phyloP scores from a whole-genome alignment of 1,140 invertebrate species.

The Augochlora pura region DNA sequence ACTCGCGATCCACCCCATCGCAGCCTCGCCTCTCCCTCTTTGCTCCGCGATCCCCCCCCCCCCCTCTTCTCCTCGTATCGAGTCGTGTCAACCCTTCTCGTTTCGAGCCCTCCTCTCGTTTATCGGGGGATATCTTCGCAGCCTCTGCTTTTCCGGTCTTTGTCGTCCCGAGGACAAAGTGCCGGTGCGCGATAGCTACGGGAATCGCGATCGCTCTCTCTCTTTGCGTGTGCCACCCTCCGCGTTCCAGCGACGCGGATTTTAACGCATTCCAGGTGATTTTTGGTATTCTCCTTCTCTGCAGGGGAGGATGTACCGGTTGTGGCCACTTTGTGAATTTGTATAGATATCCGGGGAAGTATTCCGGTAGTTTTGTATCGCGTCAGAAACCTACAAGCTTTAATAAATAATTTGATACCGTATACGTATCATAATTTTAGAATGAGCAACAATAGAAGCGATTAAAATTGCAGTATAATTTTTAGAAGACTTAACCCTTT shows the following conservation, averaged over 20 bases:
- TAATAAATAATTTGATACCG: no score
- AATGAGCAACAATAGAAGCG: no score
- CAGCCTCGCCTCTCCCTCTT: conserved; percentile 14
- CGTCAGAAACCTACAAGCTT: no score
- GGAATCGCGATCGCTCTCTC: conserved; percentile 20
- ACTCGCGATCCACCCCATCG: conserved; percentile 1
- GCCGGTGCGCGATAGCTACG: conserved; percentile 18
- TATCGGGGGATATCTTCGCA: conserved; percentile 57
- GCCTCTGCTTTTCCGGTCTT: conserved; percentile 32
- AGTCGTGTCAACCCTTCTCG: conserved; percentile 49
- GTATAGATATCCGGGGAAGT: no score
- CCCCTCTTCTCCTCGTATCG: background rate
- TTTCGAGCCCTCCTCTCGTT: conserved; percentile 30
- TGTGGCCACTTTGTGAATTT: no score
- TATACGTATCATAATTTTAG: no score
- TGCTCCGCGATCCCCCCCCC: background rate
- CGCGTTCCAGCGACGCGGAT: no score
- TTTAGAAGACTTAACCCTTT: no score
- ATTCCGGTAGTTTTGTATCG: no score
- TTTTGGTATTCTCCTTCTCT: background rate
- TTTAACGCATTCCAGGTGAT: background rate
- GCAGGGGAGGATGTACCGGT: no score
- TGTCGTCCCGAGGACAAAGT: conserved; percentile 9
- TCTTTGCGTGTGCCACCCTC: no score
- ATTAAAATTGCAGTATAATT: no score